phyloP scores from a whole-genome alignment of 2,113 vertebrate species.

The Urocynchramus pylzowi region DNA sequence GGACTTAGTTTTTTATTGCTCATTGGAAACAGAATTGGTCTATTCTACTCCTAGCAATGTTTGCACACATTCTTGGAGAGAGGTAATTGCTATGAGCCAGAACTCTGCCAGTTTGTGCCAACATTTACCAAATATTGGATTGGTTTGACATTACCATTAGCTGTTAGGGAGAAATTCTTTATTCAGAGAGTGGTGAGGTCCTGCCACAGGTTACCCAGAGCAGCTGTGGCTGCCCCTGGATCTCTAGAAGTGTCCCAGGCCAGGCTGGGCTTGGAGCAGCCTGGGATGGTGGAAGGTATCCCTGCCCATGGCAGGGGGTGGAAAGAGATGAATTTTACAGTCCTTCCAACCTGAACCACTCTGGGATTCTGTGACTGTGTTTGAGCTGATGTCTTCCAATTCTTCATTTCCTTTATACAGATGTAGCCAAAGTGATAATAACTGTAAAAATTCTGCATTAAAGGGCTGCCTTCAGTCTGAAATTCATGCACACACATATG shows the following conservation, averaged over 20 bases:
- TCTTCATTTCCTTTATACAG: neutral
- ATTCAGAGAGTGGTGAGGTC: neutral
- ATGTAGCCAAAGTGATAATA: neutral
- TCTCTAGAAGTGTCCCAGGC: neutral
- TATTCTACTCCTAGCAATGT: too few relatives aligned
- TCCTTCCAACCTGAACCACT: neutral
- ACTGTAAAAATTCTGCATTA: neutral
- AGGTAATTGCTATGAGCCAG: accelerated
- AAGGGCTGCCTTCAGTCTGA: neutral
- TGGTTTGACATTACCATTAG: neutral
- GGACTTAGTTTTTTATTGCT: neutral
- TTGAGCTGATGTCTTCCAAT: neutral
- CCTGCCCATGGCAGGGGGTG: neutral
- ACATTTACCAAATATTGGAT: neutral
- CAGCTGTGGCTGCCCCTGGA: neutral
- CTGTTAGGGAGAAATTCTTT: neutral
- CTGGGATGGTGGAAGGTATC: neutral
- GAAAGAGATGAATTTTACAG: neutral
- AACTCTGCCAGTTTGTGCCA: neutral
- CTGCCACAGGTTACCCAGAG: neutral
- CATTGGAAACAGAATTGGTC: neutral
- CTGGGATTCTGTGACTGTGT: neutral
- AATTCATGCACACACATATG: neutral
- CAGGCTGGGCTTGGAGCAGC: neutral
- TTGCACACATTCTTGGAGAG: neutral